phyloP scores from a whole-genome alignment of 2,797 vertebrate genomes.

The Morelia viridis region DNA sequence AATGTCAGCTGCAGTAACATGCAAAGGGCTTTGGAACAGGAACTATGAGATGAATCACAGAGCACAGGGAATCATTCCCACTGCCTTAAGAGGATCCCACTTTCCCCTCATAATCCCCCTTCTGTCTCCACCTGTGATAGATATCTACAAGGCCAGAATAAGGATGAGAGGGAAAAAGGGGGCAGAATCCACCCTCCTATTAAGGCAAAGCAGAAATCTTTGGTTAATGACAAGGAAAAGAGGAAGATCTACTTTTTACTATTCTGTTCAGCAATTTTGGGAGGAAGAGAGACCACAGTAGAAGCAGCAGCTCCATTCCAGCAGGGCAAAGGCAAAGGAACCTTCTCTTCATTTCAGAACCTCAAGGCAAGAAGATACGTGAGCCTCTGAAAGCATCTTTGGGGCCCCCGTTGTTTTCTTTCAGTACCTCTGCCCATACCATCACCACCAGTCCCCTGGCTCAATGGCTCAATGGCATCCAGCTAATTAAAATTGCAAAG shows the following conservation, averaged over 20 bases:
- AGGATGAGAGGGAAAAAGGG: not conserved
- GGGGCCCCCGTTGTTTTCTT: not conserved
- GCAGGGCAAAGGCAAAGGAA: not conserved
- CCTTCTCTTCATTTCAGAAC: not conserved
- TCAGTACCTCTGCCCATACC: not conserved
- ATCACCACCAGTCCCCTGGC: not conserved
- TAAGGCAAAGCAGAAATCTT: not conserved
- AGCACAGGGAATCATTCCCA: slow-evolving; percentile 42
- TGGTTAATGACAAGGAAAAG: fast-evolving
- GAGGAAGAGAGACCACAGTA: not conserved
- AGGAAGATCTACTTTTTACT: not conserved
- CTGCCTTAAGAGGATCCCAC: not conserved
- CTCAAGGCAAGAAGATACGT: not conserved
- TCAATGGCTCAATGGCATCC: not conserved
- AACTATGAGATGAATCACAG: not conserved
- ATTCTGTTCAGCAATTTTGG: not conserved
- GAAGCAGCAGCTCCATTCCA: not conserved
- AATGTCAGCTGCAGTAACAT: not conserved
- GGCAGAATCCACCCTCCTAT: not conserved
- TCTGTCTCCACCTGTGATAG: not conserved
- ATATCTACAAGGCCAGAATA: not conserved
- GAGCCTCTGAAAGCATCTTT: not conserved
- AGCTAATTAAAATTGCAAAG: not conserved
- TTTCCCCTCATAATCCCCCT: not conserved
- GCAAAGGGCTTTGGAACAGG: not conserved